Conservation (phyloP, 2,888 invertebrate species). For the Gerosis bhagava region DNA sequence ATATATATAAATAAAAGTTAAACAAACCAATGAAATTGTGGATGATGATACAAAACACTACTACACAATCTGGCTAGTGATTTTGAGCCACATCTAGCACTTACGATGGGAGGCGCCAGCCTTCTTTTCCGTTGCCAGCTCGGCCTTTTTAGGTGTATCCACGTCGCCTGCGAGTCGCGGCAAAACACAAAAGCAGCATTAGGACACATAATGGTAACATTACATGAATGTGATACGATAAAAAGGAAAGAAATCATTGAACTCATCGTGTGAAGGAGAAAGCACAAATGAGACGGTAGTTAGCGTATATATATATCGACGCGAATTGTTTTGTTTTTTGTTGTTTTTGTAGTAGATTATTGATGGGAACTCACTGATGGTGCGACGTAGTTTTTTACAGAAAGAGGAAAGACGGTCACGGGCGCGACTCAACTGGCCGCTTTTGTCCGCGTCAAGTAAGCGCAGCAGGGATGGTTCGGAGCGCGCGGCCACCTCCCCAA, state of each 20-base stretch:
- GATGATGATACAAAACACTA: conserved; percentile 27
- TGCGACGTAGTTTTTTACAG: conserved; percentile 77
- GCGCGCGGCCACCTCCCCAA: conserved; percentile 62
- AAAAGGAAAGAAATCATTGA: conserved; percentile 29
- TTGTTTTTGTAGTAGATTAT: no score
- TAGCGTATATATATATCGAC: no score
- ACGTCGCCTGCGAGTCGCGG: conserved; percentile 75
- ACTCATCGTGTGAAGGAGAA: conserved; percentile 17
- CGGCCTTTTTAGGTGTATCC: conserved; percentile 78
- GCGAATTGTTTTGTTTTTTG: no score
- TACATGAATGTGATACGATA: conserved; percentile 42
- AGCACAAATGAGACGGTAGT: conserved; percentile 10
- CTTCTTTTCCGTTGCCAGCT: conserved; percentile 77
- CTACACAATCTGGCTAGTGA: conserved; percentile 43
- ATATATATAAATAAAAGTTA: conserved; percentile 15
- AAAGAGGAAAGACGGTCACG: conserved; percentile 72
- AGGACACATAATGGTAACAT: conserved; percentile 65
- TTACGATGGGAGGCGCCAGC: conserved; percentile 75
- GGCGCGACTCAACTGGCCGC: conserved; percentile 69
- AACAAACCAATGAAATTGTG: conserved; percentile 28
- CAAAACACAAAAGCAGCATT: conserved; percentile 80
- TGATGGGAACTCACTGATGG: conserved; percentile 80
- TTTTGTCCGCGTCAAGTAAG: conserved; percentile 69
- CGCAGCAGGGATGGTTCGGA: conserved; percentile 71
- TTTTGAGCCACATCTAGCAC: conserved; percentile 76